Base-by-base conservation (phyloP, 2,888 invertebrate species). In the Rhagonycha lutea region DNA sequence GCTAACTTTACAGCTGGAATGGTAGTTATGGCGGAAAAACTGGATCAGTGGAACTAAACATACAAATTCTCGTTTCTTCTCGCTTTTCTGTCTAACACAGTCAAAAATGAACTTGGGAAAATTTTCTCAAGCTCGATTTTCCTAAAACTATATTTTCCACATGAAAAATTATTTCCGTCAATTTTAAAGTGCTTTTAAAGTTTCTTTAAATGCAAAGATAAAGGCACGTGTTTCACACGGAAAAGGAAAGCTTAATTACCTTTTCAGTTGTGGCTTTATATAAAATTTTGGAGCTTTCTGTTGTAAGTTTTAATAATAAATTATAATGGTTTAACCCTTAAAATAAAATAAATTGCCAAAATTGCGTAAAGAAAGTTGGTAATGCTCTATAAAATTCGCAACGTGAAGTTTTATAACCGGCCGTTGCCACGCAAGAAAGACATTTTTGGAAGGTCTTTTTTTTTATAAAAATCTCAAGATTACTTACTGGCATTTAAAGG, bases 401-500 rank as follows among this genome's bases (percentile, higher is more conserved):
- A 47, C 47, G 47, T 47, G 47, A 47, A 47, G n/a, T 47, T 47
- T 47, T 47, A 47, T 47, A 47, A 47, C 47, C 47, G 47, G 5
- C n/a, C n/a, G 47, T 47, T 7, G 47, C 47, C 47, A 47, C 47
- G 47, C 47, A 47, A 47, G 47, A 47, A 47, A 47, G 47, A 47
- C 47, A 47, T 47, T 47, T 47, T 47, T n/a, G 47, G 8, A 47
- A n/a, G 47, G 26, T 26, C n/a, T n/a, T 47, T n/a, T 4, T 47
- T 47, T 47, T 47, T 47, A 47, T 47, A 47, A 18, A 62, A 23
- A 62, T 62, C 62, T 62, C 62, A 47, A 47, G 47, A 47, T 47
- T 78, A 87, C 87, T 87, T 84, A 88, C 88, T 87, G 81, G 87
- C 87, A 82, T 88, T 88, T 72, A 88, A 82, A 2, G 88, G 88